Base-by-base conservation (phyloP, 2,888 invertebrate genomes). In the Carterocephalus palaemon region DNA sequence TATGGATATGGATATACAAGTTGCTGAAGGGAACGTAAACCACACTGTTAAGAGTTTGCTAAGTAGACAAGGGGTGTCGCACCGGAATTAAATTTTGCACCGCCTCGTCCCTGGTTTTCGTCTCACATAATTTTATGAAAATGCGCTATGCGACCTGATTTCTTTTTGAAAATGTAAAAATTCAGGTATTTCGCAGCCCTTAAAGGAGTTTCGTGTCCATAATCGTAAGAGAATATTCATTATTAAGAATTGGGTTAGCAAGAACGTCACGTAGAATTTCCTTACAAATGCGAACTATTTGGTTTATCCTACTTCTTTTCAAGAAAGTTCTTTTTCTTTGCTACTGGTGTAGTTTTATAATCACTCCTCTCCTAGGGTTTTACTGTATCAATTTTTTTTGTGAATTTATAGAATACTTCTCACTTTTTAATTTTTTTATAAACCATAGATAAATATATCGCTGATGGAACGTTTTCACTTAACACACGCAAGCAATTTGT, bases 81-180 rank as follows among this genome's bases (percentile, higher is more conserved):
- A 43, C 43, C 47, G 33, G 57, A 59, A 66, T 72, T 64, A 60
- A 62, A 65, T 62, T 63, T 61, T 61, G 58, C 59, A 54, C 49
- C 52, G 53, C 58, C 58, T 54, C 59, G 52, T 49, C 53, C 47
- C 48, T 56, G 34, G 38, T 48, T 46, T 51, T 47, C 54, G 34
- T 41, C 45, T 53, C 52, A 53, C 54, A 56, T 55, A 41, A 51
- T 55, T 56, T 61, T 63, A 67, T 62, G 54, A 60, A n/a, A 61
- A 65, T 62, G 54, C 51, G 52, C 58, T 59, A 56, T 56, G 54
- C 58, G 56, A 55, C 40, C 49, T 59, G 64, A 66, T 67, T 69
- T 57, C 52, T 59, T 62, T 59, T 48, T 49, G 28, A 47, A 6
- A 15, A 5, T 12, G n/a, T 26, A 10, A 26, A n/a, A 2, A 26